Evolutionary conservation across 2,888 invertebrate species (phyloP).

Genomic region (Oeneis ivallda): DNA sequence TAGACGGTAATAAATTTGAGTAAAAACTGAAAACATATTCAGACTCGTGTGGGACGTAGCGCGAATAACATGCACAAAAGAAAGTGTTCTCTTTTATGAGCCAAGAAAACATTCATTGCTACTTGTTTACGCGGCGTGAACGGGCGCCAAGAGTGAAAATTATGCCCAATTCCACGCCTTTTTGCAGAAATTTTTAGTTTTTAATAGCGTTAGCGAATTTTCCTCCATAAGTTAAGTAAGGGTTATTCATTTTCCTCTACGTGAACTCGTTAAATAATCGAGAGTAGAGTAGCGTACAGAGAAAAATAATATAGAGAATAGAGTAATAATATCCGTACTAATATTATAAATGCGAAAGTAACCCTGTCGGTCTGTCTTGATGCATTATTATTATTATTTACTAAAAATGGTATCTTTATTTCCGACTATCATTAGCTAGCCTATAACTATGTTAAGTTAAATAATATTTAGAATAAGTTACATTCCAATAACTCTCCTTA

Average conservation of each 20-base stretch:
- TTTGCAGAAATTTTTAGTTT: conserved; percentile 8
- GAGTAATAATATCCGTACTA: no score
- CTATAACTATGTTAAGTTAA: no score
- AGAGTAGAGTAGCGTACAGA: no score
- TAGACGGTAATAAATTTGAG: conserved; percentile 9
- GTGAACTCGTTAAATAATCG: background rate
- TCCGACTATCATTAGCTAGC: no score
- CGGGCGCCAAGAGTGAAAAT: conserved; percentile 5
- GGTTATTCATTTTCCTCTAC: background rate
- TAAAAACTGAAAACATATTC: conserved; percentile 17
- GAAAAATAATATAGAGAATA: no score
- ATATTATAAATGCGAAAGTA: background rate
- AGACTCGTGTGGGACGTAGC: background rate
- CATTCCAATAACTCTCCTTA: no score
- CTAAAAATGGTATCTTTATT: no score
- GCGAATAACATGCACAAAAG: background rate
- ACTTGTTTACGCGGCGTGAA: conserved; percentile 6
- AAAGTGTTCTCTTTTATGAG: conserved; percentile 14
- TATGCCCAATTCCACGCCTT: conserved; percentile 1
- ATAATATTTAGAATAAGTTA: no score
- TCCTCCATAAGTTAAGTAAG: background rate
- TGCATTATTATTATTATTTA: no score
- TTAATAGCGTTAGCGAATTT: conserved; percentile 10
- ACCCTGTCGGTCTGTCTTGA: no score
- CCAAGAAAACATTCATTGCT: conserved; percentile 14